phyloP scores from a whole-genome alignment of 1,140 invertebrate species.

The Choristoneura fumiferana region DNA sequence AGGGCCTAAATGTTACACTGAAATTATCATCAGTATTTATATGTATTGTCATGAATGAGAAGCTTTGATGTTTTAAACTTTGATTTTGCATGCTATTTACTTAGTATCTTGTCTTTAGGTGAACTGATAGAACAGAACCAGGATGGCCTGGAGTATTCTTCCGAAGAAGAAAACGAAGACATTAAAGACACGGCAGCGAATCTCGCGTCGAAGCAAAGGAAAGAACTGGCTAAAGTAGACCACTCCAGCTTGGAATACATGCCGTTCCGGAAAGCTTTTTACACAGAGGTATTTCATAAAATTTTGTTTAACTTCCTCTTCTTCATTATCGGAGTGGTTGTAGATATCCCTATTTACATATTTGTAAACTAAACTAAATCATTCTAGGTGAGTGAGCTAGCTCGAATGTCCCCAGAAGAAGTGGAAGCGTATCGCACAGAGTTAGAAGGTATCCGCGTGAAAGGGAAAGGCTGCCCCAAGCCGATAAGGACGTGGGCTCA shows the following conservation, averaged over 20 bases:
- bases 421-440: conserved; percentile 92
- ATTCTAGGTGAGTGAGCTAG: conserved; percentile 82
- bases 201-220: conserved; percentile 92
- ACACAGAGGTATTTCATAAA: conserved; percentile 89
- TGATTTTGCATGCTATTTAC: no score
- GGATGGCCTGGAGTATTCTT: conserved; percentile 98
- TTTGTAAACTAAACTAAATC: no score
- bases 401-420: conserved; percentile 94
- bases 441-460: conserved; percentile 91
- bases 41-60: no score
- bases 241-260: conserved; percentile 91
- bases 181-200: conserved; percentile 94
- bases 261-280: conserved; percentile 97
- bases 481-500: conserved; percentile 99
- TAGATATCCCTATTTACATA: no score
- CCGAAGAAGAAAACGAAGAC: conserved; percentile 97
- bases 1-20: no score
- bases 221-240: conserved; percentile 94
- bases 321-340: no score
- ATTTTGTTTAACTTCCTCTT: no score
- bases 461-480: conserved; percentile 94
- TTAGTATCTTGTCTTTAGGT: conserved; percentile 78
- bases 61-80: no score
- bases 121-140: conserved; percentile 98
- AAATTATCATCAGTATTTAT: no score